Evolutionary conservation across 2,797 vertebrate species (phyloP), one percentile per base, ranked within the genome.

Genomic region (Pachyuromys duprasi): DNA sequence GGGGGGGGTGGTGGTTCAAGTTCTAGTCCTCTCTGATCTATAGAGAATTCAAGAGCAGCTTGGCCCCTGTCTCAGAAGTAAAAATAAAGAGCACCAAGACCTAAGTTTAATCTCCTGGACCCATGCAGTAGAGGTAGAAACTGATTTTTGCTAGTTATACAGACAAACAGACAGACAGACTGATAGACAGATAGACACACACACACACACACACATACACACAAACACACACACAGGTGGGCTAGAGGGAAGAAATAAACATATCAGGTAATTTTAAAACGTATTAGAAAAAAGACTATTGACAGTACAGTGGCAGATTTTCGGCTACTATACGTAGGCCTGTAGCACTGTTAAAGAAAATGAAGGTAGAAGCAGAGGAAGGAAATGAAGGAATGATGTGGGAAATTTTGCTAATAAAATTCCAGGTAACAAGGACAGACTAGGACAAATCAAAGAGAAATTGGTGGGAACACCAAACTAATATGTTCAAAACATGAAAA

Each of bases 381-480:
- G 5, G 5, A 74, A 88, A 75, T 31, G 0, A 11, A 78, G 28
- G 22, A 57, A 20, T 74, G 13, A 91, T 65, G 33, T 80, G 62
- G n/a, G 76, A 42, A 93, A 78, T 89, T 88, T 28, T 42, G 14
- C 84, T 70, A 70, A 90, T 84, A 33, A 55, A 60, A 81, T 74
- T 96, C 12, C 55, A 90, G 5, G 17, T 55, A 39, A 75, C 42
- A 82, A 82, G 90, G 33, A n/a, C 24, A 78, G 75, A 79, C 93
- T 31, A 94, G 92, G 82, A 90, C 26, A 86, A 92, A 84, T 53
- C 75, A 86, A 84, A 90, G 26, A 88, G 57, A 88, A 92, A 69
- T 36, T 62, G n/a, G 36, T 39, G 36, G 88, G 87, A 95, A 84
- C 33, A 63, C 3, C 2, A 91, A 82, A 42, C 26, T 2, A 15